Base-by-base conservation (phyloP, 2,113 vertebrate species). In the Fulica atra region DNA sequence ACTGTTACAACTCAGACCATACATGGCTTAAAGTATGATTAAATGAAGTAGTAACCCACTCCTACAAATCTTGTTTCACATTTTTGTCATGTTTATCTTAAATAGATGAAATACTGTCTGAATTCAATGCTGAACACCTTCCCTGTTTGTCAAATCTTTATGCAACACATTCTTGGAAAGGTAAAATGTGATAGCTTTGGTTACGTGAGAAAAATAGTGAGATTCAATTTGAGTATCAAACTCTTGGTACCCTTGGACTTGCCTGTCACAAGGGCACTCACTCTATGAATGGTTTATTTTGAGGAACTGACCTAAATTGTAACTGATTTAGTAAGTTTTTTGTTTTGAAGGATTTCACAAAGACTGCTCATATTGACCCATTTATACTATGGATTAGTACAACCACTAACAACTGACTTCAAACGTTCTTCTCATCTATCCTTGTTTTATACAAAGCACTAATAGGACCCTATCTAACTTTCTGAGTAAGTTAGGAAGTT, bases 281-380 rank as follows among this genome's bases (percentile, higher is more conserved):
- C 68, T 86, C 54, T 50, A 4, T 23, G 59, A 93, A 86, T 1
- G 8, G 82, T 77, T 92, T 89, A 89, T 93, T 95, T 87, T 90
- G 76, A 93, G 90, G 65, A 88, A 93, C 4, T 88, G 91, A 93
- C 88, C 94, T 86, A 92, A 95, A 95, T 66, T 35, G 3, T 35
- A 64, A 71, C n/a, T 46, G 59, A 73, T 93, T 93, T 94, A 89
- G 23, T 84, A 81, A 92, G 54, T 81, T 50, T 91, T 96, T 87
- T 94, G 73, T 96, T 96, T 89, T 84, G 86, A 78, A 92, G 78
- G 87, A 89, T 91, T 89, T 86, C 57, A 66, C 69, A 56, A 59
- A 63, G 44, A 57, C 61, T 51, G 42, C 65, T 94, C 17, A 7
- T 59, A 66, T 70, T 87, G 78, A 96, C 93, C 86, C 77, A 83